Conservation (phyloP, 53 echinoderm and acorn worm species). For the Hippasteria phrygiana region DNA sequence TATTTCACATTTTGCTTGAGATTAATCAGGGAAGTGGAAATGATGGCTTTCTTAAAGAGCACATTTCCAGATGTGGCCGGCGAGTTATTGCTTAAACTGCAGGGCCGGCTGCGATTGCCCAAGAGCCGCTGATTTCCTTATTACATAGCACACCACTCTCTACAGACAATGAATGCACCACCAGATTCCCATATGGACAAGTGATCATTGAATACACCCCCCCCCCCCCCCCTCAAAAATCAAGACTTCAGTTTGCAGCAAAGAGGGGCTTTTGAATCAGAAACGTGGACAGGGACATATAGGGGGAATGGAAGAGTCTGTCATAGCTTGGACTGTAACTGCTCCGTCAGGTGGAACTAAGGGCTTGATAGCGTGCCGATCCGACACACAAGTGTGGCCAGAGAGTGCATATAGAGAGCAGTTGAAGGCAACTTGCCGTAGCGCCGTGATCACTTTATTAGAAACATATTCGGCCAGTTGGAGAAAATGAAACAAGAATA, state of each 20-base stretch:
- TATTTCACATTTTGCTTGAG: constrained; percentile 42
- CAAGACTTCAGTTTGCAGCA: constrained; percentile 18
- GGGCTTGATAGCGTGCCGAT: constrained; percentile 62
- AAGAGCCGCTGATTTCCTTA: background rate
- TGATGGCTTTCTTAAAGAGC: constrained; percentile 65
- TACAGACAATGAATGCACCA: constrained; percentile 30
- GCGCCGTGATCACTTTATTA: constrained; percentile 64
- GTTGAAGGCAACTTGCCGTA: constrained; percentile 42
- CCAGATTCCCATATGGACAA: constrained; percentile 33
- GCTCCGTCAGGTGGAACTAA: constrained; percentile 64
- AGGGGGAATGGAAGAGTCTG: background rate
- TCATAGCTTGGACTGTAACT: constrained; percentile 2
- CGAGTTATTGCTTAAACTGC: constrained; percentile 62
- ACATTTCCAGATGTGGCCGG: constrained; percentile 58
- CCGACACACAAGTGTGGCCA: constrained; percentile 41
- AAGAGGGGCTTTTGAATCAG: constrained; percentile 12
- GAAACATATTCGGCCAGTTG: constrained; percentile 57
- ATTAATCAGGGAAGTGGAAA: constrained; percentile 60
- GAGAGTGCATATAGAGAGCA: constrained; percentile 40
- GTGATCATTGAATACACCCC: constrained; percentile 16
- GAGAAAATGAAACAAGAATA: background rate
- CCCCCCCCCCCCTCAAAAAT: constrained; percentile 18
- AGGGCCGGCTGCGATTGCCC: background rate
- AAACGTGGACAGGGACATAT: background rate
- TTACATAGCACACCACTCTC: constrained; percentile 9